Conservation (phyloP, 1,140 invertebrate genomes). For the Sogatella furcifera region DNA sequence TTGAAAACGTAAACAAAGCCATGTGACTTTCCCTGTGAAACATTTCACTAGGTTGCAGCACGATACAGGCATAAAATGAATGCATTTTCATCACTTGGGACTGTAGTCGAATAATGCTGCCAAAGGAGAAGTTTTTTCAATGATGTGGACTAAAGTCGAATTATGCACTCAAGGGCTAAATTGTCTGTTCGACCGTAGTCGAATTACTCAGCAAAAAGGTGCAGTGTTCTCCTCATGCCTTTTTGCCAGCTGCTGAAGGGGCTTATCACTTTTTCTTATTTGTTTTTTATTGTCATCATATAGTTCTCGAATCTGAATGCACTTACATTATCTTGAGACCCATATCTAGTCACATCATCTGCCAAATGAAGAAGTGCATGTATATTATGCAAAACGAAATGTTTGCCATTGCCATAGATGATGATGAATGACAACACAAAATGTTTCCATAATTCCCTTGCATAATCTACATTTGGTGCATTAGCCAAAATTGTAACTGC, state of each 20-base stretch:
- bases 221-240: background rate
- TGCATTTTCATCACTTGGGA: no score
- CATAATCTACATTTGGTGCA: constrained; percentile 3
- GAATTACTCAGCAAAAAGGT: no score
- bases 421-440: constrained; percentile 9
- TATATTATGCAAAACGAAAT: constrained; percentile 1
- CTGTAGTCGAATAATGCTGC: no score
- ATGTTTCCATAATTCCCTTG: background rate
- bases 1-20: no score
- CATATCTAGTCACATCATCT: background rate
- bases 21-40: no score
- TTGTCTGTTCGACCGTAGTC: no score
- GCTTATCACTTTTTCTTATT: constrained; percentile 3
- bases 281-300: constrained; percentile 1
- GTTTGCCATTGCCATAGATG: constrained; percentile 1
- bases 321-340: background rate
- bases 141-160: no score
- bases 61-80: no score
- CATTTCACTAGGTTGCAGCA: no score
- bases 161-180: no score
- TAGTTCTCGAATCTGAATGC: constrained; percentile 5
- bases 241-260: constrained; percentile 5
- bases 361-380: background rate
- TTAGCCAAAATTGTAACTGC: constrained; percentile 1
- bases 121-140: no score